phyloP scores from a whole-genome alignment of 2,888 invertebrate species.

The Plebejus argus region DNA sequence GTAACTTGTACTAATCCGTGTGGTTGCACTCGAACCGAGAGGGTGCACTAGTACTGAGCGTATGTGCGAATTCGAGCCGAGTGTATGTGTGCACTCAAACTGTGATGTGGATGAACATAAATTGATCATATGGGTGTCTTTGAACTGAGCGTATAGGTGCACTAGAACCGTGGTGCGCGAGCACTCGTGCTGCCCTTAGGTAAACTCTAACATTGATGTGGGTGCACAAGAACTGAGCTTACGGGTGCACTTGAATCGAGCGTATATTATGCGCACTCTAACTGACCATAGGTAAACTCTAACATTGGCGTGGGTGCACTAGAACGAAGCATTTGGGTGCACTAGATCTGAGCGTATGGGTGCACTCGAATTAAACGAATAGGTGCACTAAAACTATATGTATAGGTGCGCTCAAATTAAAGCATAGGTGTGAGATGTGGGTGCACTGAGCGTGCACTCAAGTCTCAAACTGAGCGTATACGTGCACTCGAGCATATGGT shows the following conservation, averaged over 20 bases:
- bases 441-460: neutral
- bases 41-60: too few relatives aligned
- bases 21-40: too few relatives aligned
- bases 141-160: neutral
- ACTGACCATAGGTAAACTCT: too few relatives aligned
- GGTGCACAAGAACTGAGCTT: too few relatives aligned
- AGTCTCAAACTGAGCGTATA: neutral
- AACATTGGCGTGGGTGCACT: constrained; percentile 50
- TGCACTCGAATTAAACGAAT: neutral
- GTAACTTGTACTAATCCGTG: too few relatives aligned
- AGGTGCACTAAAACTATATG: neutral
- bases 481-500: neutral
- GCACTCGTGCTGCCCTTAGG: too few relatives aligned
- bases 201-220: too few relatives aligned
- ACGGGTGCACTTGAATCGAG: too few relatives aligned
- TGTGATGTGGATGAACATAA: constrained; percentile 51
- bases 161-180: too few relatives aligned
- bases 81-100: too few relatives aligned
- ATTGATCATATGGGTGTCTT: neutral
- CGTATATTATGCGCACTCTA: too few relatives aligned
- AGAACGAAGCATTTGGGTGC: neutral
- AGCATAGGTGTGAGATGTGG: neutral
- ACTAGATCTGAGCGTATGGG: neutral
- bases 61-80: too few relatives aligned
- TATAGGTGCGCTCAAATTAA: neutral